These are phyloP conservation scores for Dendronephthya gigantea DNA, from an alignment of 64 coral and sea anemone species.

Conservation along the genomic window DNA sequence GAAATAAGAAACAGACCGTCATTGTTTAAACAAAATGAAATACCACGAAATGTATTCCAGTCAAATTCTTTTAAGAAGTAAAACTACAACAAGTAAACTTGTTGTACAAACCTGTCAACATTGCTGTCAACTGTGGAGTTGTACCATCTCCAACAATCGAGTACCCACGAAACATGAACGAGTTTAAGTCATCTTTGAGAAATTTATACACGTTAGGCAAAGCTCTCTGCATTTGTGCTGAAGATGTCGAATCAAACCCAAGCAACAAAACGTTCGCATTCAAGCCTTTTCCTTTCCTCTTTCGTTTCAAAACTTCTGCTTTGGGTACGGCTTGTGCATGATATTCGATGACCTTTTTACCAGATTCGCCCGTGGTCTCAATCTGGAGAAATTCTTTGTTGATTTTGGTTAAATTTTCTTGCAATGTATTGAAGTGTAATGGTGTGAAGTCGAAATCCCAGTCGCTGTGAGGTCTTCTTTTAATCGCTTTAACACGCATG, in stretches of 20 bases:
- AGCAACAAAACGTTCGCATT: not conserved
- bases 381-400: not conserved
- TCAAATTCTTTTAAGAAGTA: not conserved
- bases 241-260: constrained; percentile 4
- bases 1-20: too few relatives aligned
- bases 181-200: constrained; percentile 38
- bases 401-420: not conserved
- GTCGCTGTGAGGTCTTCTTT: not conserved
- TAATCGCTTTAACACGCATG: not conserved
- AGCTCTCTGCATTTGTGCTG: not conserved
- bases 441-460: not conserved
- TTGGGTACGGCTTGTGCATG: not conserved
- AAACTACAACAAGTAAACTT: not conserved
- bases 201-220: not conserved
- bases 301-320: not conserved
- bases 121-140: constrained; percentile 45
- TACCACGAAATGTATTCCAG: too few relatives aligned
- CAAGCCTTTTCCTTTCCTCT: not conserved
- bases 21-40: too few relatives aligned
- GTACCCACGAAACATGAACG: constrained; percentile 49
- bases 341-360: not conserved
- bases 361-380: not conserved
- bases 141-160: constrained; percentile 72
- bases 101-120: constrained; percentile 54
- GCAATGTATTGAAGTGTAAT: not conserved